Evolutionary conservation across 2,113 vertebrate genomes (phyloP).

Genomic region (Poeciliopsis turrubarensis): DNA sequence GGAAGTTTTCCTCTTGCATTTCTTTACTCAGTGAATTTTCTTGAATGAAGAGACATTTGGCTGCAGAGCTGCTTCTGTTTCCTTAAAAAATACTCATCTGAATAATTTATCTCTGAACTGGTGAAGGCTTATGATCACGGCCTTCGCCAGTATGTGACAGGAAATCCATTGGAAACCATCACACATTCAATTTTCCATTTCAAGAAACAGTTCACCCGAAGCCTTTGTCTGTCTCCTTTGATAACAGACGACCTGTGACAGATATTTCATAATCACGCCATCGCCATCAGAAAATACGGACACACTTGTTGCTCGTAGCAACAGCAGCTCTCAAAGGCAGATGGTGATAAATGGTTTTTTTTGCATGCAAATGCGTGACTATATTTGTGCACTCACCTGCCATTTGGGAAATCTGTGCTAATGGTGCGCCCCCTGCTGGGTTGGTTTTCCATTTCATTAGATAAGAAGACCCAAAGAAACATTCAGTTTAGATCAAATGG

Average conservation of each 20-base stretch:
- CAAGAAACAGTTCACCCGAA: conserved; percentile 37
- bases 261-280: conserved; percentile 43
- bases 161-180: conserved; percentile 42
- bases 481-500: conserved; percentile 23
- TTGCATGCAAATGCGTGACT: conserved; percentile 12
- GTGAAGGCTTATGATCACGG: background rate
- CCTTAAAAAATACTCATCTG: background rate
- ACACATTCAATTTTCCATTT: conserved; percentile 34
- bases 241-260: conserved; percentile 27
- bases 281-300: conserved; percentile 19
- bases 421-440: conserved; percentile 24
- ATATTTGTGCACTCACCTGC: conserved; percentile 7
- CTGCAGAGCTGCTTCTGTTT: background rate
- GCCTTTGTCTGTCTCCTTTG: conserved; percentile 4
- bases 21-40: conserved; percentile 12
- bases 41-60: background rate
- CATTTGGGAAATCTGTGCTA: conserved; percentile 32
- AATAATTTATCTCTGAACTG: background rate
- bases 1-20: background rate
- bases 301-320: conserved; percentile 58
- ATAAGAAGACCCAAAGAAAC: conserved; percentile 25
- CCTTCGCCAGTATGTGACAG: conserved; percentile 21
- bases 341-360: conserved; percentile 5
- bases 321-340: conserved; percentile 32
- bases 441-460: conserved; percentile 63